Evolutionary conservation across 2,888 invertebrate species (phyloP).

Genomic region (Hydrotaea diabolus): DNA sequence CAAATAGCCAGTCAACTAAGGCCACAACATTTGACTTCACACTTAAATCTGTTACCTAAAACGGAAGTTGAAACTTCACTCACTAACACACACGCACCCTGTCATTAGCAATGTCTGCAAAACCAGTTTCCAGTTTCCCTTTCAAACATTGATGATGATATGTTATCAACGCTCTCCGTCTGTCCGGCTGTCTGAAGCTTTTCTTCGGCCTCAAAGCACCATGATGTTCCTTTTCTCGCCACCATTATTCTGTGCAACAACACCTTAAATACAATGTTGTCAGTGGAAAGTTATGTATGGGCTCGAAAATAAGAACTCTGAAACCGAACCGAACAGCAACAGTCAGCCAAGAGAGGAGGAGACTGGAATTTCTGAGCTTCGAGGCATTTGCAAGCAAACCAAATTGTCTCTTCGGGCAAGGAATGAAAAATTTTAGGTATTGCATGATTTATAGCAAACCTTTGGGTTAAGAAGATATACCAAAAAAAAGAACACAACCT

Average conservation of each 20-base stretch:
- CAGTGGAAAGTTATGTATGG: conserved; percentile 47
- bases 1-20: not conserved
- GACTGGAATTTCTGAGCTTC: conserved; percentile 20
- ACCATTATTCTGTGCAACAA: not conserved
- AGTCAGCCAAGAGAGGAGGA: conserved; percentile 37
- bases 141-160: conserved; percentile 56
- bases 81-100: not conserved
- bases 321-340: not conserved
- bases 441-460: conserved; percentile 55
- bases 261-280: conserved; percentile 50
- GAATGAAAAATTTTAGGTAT: conserved; percentile 36
- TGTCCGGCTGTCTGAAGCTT: not conserved
- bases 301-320: too few species aligned
- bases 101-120: not conserved
- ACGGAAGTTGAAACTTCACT: conserved; percentile 33
- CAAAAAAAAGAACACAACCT: too few species aligned
- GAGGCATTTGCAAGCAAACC: conserved; percentile 43
- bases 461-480: conserved; percentile 32
- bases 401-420: conserved; percentile 52
- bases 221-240: not conserved
- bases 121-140: conserved; percentile 63
- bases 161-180: conserved; percentile 49
- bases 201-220: too few species aligned
- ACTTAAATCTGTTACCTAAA: not conserved
- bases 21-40: not conserved